Conservation (phyloP, 2,797 vertebrate species). For the Eulemur mongoz region DNA sequence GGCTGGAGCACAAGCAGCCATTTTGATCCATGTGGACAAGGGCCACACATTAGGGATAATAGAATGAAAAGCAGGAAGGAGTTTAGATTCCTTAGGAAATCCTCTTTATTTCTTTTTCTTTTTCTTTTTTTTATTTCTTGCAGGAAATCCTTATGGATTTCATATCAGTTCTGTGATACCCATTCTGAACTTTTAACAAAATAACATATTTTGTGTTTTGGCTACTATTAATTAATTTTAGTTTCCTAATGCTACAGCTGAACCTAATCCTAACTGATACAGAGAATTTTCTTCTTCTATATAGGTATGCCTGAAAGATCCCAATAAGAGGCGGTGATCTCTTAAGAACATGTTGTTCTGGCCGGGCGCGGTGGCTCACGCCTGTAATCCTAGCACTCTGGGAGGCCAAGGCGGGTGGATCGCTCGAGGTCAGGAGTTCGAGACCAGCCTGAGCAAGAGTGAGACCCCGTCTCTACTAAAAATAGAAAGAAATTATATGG, state of each 20-base stretch:
- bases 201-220: conserved; percentile 38
- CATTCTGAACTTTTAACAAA: conserved; percentile 22
- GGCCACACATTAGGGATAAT: not conserved
- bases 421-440: too few species aligned
- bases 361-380: too few species aligned
- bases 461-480: too few species aligned
- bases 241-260: not conserved
- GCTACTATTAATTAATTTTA: conserved; percentile 22
- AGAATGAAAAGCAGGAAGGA: not conserved
- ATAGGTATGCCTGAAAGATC: not conserved
- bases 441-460: too few species aligned
- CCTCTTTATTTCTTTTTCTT: not conserved
- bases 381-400: too few species aligned
- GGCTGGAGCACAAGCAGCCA: not conserved
- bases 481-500: too few species aligned
- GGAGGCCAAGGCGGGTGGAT: too few species aligned
- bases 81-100: not conserved
- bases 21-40: not conserved
- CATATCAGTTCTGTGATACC: not conserved
- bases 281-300: not conserved
- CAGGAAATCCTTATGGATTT: not conserved
- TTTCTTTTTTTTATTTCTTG: too few species aligned
- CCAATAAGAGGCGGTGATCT: not conserved
- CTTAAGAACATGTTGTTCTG: conserved; percentile 15
- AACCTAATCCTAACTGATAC: not conserved